phyloP scores from a whole-genome alignment of 2,888 invertebrate genomes.

The Eupithecia abbreviata region DNA sequence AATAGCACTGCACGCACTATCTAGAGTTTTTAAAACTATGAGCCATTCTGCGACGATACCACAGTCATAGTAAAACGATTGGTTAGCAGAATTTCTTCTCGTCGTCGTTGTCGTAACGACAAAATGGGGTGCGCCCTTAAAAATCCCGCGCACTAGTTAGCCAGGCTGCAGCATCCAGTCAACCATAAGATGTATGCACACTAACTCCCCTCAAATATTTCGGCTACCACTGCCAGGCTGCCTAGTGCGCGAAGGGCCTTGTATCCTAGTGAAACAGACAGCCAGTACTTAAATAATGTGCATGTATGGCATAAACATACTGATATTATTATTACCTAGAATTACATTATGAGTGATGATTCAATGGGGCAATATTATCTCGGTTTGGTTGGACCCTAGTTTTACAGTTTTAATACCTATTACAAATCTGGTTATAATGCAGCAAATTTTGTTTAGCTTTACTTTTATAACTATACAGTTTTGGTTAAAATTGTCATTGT shows the following conservation, averaged over 20 bases:
- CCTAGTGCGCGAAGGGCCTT: not conserved
- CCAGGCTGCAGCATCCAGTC: no score
- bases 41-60: no score
- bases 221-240: no score
- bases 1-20: no score
- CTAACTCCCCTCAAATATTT: no score
- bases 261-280: not conserved
- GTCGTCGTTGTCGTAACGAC: no score
- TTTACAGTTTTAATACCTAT: constrained; percentile 6
- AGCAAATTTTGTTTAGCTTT: constrained; percentile 12
- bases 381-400: constrained; percentile 36
- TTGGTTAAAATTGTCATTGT: constrained; percentile 15
- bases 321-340: constrained; percentile 10
- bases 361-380: constrained; percentile 31
- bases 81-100: no score
- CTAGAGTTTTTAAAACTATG: no score
- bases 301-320: constrained; percentile 6
- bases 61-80: no score
- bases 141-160: no score
- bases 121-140: no score
- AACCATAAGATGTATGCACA: no score
- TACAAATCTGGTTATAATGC: not conserved
- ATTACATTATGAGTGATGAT: constrained; percentile 27
- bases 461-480: constrained; percentile 17
- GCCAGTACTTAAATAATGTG: not conserved